Evolutionary conservation across 2,113 vertebrate species (phyloP), one percentile per base, ranked within the genome.

Genomic region (Spilogale gracilis): DNA sequence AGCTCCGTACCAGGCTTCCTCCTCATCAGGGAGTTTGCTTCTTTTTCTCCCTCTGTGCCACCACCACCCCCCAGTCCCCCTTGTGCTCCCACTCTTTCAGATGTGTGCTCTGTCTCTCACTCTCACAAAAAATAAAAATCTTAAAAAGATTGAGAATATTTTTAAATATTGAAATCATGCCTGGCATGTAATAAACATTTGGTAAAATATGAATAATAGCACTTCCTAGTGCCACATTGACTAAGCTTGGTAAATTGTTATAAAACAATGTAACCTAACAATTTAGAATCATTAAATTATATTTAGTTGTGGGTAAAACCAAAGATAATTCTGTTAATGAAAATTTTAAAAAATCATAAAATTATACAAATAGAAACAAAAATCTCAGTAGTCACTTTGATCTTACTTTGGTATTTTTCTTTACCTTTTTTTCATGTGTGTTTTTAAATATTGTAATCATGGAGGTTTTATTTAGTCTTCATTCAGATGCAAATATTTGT

Each of bases 201-300:
- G 65, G 13, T 88, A 56, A 67, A 43, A 30, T 85, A 12, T 78
- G 45, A 74, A 76, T 63, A 89, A 23, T 27, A 82, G 16, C 43
- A 74, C 25, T 78, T 79, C 12, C 30, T 80, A 32, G 81, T 92
- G 43, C 25, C 30, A 52, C n/a, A 56, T 73, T 71, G 52, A 32
- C 43, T 80, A 16, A 54, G 18, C 45, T 63, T 81, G 25, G 81
- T 88, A 88, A 95, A 56, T 87, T 61, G n/a, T 92, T 86, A 61
- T 73, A 83, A 95, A 95, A 27, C 45, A 74, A 43, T 80, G 18
- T 54, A 25, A 30, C 45, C 21, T 80, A 48, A 48, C 73, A n/a
- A 54, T 74, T 91, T 60, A 60, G 17, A 85, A 95, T 91, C 73
- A 86, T 12, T 78, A 45, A 93, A 69, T 69, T 96, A 43, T 56